These are phyloP conservation scores for Sesia bembeciformis DNA, from an alignment of 2,888 invertebrate genomes.

Conservation along the genomic window DNA sequence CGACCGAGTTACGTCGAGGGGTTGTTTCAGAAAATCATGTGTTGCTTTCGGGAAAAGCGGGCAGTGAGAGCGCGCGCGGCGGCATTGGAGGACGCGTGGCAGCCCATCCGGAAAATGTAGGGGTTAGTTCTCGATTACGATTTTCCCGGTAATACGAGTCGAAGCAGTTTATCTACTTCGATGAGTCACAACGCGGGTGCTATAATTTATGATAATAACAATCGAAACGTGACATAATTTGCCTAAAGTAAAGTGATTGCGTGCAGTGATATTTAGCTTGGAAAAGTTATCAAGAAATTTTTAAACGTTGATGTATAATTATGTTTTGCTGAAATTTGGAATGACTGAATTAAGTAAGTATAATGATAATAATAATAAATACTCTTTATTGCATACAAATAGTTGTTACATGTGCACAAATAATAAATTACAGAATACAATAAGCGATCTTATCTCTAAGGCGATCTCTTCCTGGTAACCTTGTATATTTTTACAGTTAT, in stretches of 20 bases:
- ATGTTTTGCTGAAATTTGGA: constrained; percentile 52
- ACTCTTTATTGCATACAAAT: too few species aligned
- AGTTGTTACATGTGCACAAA: too few species aligned
- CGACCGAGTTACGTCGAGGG: constrained; percentile 62
- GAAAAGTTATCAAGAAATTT: neutral
- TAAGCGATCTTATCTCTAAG: too few species aligned
- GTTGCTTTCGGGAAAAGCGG: constrained; percentile 53
- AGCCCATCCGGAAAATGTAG: neutral
- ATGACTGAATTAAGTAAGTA: constrained; percentile 61
- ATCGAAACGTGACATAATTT: constrained; percentile 22
- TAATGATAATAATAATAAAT: neutral
- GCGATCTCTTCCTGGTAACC: too few species aligned
- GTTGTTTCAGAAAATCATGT: constrained; percentile 65
- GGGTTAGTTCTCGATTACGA: neutral
- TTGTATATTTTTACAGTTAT: neutral
- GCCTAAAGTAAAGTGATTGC: neutral
- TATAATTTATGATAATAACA: constrained; percentile 19
- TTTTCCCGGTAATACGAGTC: neutral
- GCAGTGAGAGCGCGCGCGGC: constrained; percentile 18
- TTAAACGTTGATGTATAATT: constrained; percentile 39
- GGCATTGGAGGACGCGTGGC: constrained; percentile 26
- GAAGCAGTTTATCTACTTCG: constrained; percentile 23
- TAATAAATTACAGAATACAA: too few species aligned
- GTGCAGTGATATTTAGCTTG: neutral
- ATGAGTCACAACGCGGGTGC: constrained; percentile 28